These are phyloP conservation scores for Catostomus latipinnis DNA, from an alignment of 2,797 vertebrate species.

Conservation along the genomic window DNA sequence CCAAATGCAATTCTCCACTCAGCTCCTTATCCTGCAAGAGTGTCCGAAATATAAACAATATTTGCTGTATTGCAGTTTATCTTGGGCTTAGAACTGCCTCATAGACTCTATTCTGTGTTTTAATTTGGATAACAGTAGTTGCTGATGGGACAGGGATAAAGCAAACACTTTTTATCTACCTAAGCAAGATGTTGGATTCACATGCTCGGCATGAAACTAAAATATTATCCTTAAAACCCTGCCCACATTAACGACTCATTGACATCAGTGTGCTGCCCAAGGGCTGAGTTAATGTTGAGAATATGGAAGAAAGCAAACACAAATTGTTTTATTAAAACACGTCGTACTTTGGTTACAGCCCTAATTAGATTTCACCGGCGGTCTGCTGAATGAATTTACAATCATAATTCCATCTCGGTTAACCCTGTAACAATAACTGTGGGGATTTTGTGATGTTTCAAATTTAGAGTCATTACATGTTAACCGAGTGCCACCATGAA, in stretches of 20 bases:
- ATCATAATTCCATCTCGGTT: conserved; percentile 53
- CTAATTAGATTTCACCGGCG: conserved; percentile 52
- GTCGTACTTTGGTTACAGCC: conserved; percentile 31
- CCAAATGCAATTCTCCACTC: background rate
- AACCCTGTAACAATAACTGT: conserved; percentile 57
- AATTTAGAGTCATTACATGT: conserved; percentile 50
- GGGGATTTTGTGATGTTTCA: conserved; percentile 42
- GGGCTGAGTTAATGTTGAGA: conserved; percentile 24
- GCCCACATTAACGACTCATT: conserved; percentile 45
- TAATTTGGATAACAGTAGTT: conserved; percentile 42
- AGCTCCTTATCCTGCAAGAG: conserved; percentile 36
- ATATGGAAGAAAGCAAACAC: conserved; percentile 38
- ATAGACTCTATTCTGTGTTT: conserved; percentile 50
- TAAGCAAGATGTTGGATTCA: conserved; percentile 10
- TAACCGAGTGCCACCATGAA: conserved; percentile 40
- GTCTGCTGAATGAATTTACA: conserved; percentile 53
- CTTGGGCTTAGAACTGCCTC: conserved; percentile 55
- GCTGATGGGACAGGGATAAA: conserved; percentile 46
- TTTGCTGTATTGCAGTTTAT: conserved; percentile 54
- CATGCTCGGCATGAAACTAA: conserved; percentile 27
- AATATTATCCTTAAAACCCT: conserved; percentile 52
- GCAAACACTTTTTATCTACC: conserved; percentile 32
- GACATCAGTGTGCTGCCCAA: conserved; percentile 7
- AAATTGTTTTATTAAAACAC: conserved; percentile 33
- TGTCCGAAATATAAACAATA: conserved; percentile 51